Percentiles rank a stretch among this genome's conserved stretches.
These are phyloP conservation scores for Oreocharis arfaki DNA, from an alignment of 2,113 vertebrate genomes.

Conservation along the genomic window DNA sequence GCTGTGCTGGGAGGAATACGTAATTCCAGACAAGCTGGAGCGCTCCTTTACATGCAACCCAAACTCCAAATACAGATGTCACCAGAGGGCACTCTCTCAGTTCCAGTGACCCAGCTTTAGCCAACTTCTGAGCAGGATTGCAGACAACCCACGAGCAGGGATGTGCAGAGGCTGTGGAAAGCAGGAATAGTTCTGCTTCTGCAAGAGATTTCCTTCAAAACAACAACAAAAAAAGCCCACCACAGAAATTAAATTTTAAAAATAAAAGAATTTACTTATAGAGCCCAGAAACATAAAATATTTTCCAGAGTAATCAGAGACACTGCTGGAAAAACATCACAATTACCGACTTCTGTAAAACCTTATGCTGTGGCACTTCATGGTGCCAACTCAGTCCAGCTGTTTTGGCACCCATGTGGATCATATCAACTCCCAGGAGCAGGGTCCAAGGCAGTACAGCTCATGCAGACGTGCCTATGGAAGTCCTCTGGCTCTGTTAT, in stretches of 20 bases:
- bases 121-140: not conserved
- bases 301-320: not conserved
- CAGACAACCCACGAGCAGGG: not conserved
- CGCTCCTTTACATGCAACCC: not conserved
- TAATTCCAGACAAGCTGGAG: not conserved
- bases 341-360: not conserved
- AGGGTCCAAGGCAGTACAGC: not conserved
- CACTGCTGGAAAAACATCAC: not conserved
- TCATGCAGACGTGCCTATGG: not conserved
- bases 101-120: not conserved
- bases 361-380: not conserved
- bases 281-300: not conserved
- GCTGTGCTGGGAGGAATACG: not conserved
- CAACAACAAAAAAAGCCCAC: not conserved
- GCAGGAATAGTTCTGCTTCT: not conserved
- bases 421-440: not conserved
- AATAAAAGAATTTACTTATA: not conserved
- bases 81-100: constrained; percentile 54
- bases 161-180: not conserved
- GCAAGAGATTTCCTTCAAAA: not conserved
- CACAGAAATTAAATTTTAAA: not conserved
- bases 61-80: not conserved
- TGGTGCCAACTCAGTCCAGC: not conserved
- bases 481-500: not conserved
- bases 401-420: not conserved